phyloP scores from a whole-genome alignment of 2,888 invertebrate species.

The Erynnis tages region DNA sequence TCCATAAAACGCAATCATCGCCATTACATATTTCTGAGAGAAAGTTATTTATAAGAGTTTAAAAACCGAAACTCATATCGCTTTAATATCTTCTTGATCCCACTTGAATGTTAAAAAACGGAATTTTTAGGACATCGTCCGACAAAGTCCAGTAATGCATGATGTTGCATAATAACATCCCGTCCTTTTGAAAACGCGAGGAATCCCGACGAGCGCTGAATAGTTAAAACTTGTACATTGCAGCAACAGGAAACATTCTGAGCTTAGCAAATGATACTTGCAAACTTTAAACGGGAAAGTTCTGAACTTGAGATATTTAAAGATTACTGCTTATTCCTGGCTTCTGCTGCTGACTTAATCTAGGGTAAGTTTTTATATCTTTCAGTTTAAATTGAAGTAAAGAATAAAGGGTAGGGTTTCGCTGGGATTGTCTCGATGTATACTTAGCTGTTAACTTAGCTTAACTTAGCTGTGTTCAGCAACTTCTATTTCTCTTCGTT shows the following conservation, averaged over 20 bases:
- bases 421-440: too few species aligned
- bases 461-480: too few species aligned
- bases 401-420: too few species aligned
- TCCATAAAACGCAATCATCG: too few species aligned
- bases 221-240: constrained; percentile 19
- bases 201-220: constrained; percentile 17
- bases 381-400: too few species aligned
- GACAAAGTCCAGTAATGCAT: constrained; percentile 1
- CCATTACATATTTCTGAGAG: too few species aligned
- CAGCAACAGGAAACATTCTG: constrained; percentile 19
- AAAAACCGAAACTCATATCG: too few species aligned
- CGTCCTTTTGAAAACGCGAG: constrained; percentile 11
- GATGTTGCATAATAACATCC: constrained; percentile 15
- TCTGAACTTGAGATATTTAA: constrained; percentile 17
- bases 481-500: too few species aligned
- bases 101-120: background rate
- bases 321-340: constrained; percentile 7
- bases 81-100: background rate
- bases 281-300: constrained; percentile 10
- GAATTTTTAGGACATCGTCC: background rate
- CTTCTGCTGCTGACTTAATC: too few species aligned
- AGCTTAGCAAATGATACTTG: constrained; percentile 25
- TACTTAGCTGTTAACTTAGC: too few species aligned
- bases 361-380: too few species aligned
- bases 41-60: too few species aligned